Base-by-base conservation (phyloP, 2,797 vertebrate species). In the Pangasius larnaudii region DNA sequence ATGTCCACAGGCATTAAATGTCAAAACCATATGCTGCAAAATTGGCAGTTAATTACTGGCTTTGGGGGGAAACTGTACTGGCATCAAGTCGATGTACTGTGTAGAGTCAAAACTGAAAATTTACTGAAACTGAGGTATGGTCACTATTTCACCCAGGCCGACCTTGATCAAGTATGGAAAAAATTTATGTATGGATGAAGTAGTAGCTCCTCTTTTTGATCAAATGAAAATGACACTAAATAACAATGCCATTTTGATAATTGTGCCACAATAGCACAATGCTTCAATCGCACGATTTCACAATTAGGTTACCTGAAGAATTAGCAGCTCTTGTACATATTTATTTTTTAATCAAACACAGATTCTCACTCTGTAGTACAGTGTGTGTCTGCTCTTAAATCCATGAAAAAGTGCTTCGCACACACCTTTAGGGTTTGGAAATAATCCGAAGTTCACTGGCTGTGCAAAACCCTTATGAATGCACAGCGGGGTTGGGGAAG, bases 371-470 rank as follows among this genome's bases (percentile, higher is more conserved):
- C 49, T 69, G 53, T 58, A 69, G 51, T 24, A 67, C 72, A 72
- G 22, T 59, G 53, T 88, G 51, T 83, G 72, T 72, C 56, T 91
- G 89, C 86, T 78, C 84, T 46, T 69, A 92, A 93, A 78, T 69
- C 82, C 77, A 86, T 90, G 91, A 90, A 91, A 90, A 93, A 79
- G 53, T 88, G 82, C 92, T 93, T 92, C 79, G 4, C 65, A 92
- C 90, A 93, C 93, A 93, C 87, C 93, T 90, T 89, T 91, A 92
- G 49, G 92, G 86, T 86, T 87, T 89, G 46, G 94, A 93, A 93
- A 91, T 92, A 92, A 93, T 91, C 88, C 92, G 93, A 95, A 95
- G 92, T 96, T 95, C 95, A 96, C 94, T 93, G 94, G 94, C 91
- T 94, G 95, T 94, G 95, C 94, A 93, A 95, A 96, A 94, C 93